Conservation (phyloP, 2,888 invertebrate species). For the Vesta saturnalis region DNA sequence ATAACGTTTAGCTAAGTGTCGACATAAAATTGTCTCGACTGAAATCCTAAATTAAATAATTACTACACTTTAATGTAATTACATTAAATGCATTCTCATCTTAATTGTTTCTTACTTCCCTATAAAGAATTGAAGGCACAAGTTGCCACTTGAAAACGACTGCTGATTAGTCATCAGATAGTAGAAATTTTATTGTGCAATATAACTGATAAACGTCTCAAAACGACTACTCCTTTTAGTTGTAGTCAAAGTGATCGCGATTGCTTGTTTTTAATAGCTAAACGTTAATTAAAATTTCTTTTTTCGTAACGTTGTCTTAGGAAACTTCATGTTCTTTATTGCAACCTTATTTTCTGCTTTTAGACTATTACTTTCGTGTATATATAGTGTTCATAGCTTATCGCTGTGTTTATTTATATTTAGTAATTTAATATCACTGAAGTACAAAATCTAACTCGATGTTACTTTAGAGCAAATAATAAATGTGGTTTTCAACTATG, state of each 20-base stretch:
- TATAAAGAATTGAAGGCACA: conserved; percentile 1
- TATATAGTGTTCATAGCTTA: no score
- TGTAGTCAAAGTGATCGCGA: background rate
- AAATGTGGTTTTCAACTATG: no score
- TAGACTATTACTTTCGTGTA: background rate
- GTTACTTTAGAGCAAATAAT: no score
- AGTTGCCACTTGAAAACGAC: background rate
- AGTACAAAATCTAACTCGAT: no score
- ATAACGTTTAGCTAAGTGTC: background rate
- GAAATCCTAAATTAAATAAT: conserved; percentile 10
- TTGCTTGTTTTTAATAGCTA: background rate
- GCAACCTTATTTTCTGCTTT: background rate
- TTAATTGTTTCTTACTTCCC: conserved; percentile 4
- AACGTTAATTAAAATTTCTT: background rate
- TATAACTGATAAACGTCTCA: background rate
- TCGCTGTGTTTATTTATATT: no score
- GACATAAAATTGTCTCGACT: background rate
- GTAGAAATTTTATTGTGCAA: background rate
- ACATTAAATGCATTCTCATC: conserved; percentile 13
- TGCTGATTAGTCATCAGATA: background rate
- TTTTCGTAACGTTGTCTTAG: no score
- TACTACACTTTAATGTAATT: conserved; percentile 10
- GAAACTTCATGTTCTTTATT: conserved; percentile 1
- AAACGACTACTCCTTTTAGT: background rate
- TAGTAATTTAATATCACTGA: no score